phyloP scores from a whole-genome alignment of 2,113 vertebrate species.

The Cairina moschata region DNA sequence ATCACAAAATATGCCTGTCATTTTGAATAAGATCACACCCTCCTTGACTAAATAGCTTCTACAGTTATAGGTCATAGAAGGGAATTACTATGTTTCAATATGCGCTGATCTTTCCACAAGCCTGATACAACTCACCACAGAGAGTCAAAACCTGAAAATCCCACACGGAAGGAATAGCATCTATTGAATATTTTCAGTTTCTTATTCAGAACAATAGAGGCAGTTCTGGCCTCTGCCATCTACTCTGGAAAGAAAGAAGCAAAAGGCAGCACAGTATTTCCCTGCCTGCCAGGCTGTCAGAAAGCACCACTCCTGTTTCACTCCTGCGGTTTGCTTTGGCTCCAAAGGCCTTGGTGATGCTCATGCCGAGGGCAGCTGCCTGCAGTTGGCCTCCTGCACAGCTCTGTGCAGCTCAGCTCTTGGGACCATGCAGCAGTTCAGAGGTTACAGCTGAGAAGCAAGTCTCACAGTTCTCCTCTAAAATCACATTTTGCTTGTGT shows the following conservation, averaged over 20 bases:
- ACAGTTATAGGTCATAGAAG: background rate
- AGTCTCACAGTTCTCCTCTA: background rate
- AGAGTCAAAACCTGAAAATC: background rate
- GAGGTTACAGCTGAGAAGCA: background rate
- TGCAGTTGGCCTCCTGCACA: background rate
- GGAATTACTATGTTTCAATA: background rate
- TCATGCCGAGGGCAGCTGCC: fast-evolving
- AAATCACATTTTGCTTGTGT: background rate
- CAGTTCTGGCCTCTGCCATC: background rate
- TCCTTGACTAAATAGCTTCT: background rate
- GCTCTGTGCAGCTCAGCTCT: background rate
- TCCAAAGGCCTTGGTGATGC: background rate
- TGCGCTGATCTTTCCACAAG: background rate
- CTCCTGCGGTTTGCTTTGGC: background rate
- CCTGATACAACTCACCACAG: background rate
- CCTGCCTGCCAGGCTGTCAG: background rate
- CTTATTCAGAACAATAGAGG: background rate
- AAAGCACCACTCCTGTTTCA: background rate
- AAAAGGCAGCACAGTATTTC: background rate
- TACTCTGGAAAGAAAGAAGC: background rate
- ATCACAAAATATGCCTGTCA: background rate
- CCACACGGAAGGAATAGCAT: background rate
- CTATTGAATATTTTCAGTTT: background rate
- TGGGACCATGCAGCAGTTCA: fast-evolving
- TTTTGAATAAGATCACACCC: background rate